Evolutionary conservation across 2,888 invertebrate species (phyloP), one percentile per base, ranked within the genome.

Genomic region (Synanthedon vespiformis): DNA sequence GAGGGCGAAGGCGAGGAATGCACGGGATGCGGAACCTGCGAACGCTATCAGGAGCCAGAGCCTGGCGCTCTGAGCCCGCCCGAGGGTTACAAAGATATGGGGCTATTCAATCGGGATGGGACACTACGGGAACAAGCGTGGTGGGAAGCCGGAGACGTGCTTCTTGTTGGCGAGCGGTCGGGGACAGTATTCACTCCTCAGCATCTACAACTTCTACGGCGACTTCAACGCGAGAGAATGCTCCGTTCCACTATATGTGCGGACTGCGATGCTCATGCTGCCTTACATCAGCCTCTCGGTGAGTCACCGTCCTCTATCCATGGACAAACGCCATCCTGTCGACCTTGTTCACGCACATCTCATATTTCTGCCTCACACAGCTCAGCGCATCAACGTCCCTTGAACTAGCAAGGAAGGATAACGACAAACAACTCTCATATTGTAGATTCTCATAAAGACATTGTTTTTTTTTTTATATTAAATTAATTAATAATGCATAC

Each of bases 11-110:
- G 90, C 65, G 92, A 92, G 58, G 91, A 92, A 54, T 93, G 93
- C 72, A 89, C 90, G 16, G 90, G 90, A 65, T 85, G 85, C 57
- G 85, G 82, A 22, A 73, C 84, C 47, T 85, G 85, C 73, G 87
- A 88, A 60, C 74, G 77, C 22, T 93, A 91, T 77, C 89, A 91
- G 68, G 94, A 94, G 77, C 91, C 92, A 55, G 94, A 94, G 74
- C 91, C 93, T 57, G 94, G 95, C 48, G 95, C 96, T 4, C 89
- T 96, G 55, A 95, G 95, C 73, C 96, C 96, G 22, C 96, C 96
- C 11, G 96, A 96, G 73, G 96, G 95, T 10, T 96, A 96, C 85
- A 96, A 96, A 80, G 96, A 96, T 72, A 89, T 93, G 88, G 93
- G 94, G 61, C 76, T 89, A 56, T 88, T 91, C 61, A 89, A 90